Evolutionary conservation across 2,797 vertebrate genomes (phyloP).

Genomic region (Clarias pachynema): DNA sequence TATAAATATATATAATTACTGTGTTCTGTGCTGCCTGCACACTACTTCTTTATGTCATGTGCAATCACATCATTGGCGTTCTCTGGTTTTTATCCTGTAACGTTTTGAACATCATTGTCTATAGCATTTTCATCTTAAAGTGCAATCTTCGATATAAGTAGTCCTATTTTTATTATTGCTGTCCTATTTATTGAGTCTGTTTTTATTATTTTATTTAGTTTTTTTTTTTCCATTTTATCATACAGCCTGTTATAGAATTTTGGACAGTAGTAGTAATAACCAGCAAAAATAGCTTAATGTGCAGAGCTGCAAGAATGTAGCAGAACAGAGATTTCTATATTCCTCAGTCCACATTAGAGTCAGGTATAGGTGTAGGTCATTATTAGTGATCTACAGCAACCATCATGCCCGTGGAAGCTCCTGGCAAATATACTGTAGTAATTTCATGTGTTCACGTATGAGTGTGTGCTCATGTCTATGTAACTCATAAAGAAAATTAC

Average conservation of each 20-base stretch:
- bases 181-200: no score
- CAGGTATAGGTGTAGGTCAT: neutral
- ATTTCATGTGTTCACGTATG: neutral
- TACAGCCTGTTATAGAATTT: neutral
- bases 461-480: neutral
- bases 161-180: no score
- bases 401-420: neutral
- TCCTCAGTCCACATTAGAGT: neutral
- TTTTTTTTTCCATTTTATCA: no score
- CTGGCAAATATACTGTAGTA: neutral
- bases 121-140: no score
- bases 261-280: neutral
- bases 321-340: neutral
- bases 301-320: neutral
- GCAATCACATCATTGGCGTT: no score
- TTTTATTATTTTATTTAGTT: no score
- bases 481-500: constrained; percentile 17
- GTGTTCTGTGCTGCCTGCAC: no score
- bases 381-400: neutral
- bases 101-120: no score
- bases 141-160: no score
- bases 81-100: no score
- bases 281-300: neutral
- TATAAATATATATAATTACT: no score
- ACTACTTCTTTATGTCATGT: no score